Conservation (phyloP, 1,140 invertebrate genomes). For the Homarus americanus region DNA sequence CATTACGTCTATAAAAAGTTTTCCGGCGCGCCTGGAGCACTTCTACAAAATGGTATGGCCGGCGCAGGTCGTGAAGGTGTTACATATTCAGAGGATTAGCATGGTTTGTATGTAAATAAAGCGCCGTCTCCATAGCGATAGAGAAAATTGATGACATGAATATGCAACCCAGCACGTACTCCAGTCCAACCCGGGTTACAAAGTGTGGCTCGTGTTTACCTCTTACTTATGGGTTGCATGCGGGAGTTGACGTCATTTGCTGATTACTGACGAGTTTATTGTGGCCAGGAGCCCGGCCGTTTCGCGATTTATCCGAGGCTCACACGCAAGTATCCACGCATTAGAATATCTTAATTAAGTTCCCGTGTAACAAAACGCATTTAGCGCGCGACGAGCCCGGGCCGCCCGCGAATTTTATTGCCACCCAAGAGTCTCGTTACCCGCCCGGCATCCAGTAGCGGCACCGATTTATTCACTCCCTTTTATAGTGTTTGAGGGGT, state of each 20-base stretch:
- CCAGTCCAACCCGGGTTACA: conserved; percentile 12
- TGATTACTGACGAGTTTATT: background rate
- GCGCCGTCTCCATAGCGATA: conserved; percentile 42
- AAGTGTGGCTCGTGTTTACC: background rate
- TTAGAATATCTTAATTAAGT: conserved; percentile 40
- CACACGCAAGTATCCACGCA: background rate
- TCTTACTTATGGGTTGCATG: background rate
- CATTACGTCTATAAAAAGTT: conserved; percentile 47
- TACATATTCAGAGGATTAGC: conserved; percentile 57
- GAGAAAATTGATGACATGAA: conserved; percentile 53
- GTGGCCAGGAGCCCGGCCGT: background rate
- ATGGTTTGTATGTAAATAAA: conserved; percentile 58
- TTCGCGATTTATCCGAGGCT: background rate
- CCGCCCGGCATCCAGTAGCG: background rate
- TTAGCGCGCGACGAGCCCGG: background rate
- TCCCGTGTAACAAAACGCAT: background rate
- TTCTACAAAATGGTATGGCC: conserved; percentile 3
- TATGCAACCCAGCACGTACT: conserved; percentile 18
- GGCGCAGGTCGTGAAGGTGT: conserved; percentile 4
- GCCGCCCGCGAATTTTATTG: conserved; percentile 9
- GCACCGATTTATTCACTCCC: background rate
- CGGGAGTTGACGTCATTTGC: background rate
- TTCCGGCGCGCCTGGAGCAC: background rate
- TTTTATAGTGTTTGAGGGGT: background rate
- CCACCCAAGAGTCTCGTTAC: background rate